Conservation (phyloP, 2,797 vertebrate genomes). For the Intellagama lesueurii region DNA sequence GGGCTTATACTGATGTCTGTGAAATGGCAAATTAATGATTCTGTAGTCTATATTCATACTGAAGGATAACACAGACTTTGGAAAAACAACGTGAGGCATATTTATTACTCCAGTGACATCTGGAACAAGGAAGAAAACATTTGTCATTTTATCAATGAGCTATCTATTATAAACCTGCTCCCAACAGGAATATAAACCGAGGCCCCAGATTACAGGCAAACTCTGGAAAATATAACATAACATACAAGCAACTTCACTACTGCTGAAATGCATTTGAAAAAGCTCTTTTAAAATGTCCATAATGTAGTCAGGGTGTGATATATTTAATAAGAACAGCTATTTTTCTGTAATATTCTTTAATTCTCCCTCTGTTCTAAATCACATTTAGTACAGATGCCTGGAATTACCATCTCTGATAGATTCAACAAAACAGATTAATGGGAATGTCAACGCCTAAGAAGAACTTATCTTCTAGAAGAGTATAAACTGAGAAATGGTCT, state of each 20-base stretch:
- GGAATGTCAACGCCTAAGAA: not conserved
- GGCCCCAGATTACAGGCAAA: not conserved
- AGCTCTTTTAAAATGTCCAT: not conserved
- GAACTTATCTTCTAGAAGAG: not conserved
- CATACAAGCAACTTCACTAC: not conserved
- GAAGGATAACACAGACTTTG: slow-evolving; percentile 9
- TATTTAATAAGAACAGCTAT: not conserved
- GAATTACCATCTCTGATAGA: slow-evolving; percentile 35
- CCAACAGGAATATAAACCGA: slow-evolving; percentile 10
- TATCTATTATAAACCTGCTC: slow-evolving; percentile 9
- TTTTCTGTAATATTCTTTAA: not conserved
- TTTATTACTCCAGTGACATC: slow-evolving; percentile 4
- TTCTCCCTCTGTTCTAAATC: slow-evolving; percentile 19
- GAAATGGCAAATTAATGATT: slow-evolving; percentile 17
- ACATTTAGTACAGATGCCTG: slow-evolving; percentile 1
- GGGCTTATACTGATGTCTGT: not conserved
- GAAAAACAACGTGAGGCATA: not conserved
- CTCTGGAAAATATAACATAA: slow-evolving; percentile 29
- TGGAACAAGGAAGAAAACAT: slow-evolving; percentile 28
- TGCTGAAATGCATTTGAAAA: not conserved
- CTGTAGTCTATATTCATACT: not conserved
- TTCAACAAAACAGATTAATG: slow-evolving; percentile 33
- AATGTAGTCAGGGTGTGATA: slow-evolving; percentile 8
- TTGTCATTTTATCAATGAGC: slow-evolving; percentile 16
- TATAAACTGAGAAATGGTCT: not conserved